phyloP scores from a whole-genome alignment of 2,888 invertebrate genomes.

The Smittia aterrima region DNA sequence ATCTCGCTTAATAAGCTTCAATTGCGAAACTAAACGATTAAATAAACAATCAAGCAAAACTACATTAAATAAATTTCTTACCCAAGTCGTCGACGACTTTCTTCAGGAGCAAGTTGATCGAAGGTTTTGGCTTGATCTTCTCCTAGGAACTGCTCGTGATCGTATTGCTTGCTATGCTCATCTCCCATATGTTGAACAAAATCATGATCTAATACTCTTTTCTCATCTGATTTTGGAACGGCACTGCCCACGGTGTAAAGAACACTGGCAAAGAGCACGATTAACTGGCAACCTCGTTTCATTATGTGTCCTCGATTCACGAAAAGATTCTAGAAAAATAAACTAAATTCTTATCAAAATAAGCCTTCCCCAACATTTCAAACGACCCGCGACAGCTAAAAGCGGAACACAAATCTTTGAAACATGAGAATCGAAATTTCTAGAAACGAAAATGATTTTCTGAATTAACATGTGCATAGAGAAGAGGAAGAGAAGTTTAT shows the following conservation, averaged over 20 bases:
- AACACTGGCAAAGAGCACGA: background rate
- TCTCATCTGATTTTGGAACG: conserved; percentile 73
- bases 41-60: background rate
- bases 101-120: conserved; percentile 91
- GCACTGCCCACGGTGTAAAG: conserved; percentile 45
- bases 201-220: conserved; percentile 65
- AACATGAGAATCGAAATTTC: background rate
- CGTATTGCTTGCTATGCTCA: conserved; percentile 85
- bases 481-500: background rate
- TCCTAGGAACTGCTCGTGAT: conserved; percentile 96
- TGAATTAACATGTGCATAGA: background rate
- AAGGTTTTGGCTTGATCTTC: conserved; percentile 91
- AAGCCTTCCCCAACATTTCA: background rate
- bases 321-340: conserved; percentile 8
- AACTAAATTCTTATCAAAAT: background rate
- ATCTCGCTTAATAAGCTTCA: background rate
- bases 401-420: background rate
- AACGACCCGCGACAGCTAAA: background rate
- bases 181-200: conserved; percentile 76
- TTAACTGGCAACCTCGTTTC: background rate
- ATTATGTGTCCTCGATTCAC: background rate
- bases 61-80: conserved; percentile 49
- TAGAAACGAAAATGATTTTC: background rate
- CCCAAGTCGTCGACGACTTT: conserved; percentile 86
- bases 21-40: background rate